phyloP scores from a whole-genome alignment of 2,113 vertebrate species.

The Romanogobio albipinnatus region DNA sequence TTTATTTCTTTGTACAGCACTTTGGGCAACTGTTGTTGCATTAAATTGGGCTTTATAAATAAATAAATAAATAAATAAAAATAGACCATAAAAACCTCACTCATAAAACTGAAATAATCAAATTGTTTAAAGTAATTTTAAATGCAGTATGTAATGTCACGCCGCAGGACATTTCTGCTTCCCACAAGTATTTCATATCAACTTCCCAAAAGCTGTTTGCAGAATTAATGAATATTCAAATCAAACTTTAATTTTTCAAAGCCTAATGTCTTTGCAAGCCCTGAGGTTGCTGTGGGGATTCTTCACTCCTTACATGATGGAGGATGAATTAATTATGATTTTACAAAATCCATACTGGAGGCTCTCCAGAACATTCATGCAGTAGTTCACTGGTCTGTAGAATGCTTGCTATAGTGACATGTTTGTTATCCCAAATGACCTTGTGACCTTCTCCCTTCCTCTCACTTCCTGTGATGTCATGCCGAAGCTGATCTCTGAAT shows the following conservation, averaged over 20 bases:
- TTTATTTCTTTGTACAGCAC: too few species aligned
- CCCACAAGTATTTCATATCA: not conserved
- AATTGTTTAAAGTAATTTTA: not conserved
- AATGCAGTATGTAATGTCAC: not conserved
- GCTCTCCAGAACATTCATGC: not conserved
- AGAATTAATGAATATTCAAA: slow-evolving; percentile 5
- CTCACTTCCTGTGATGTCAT: slow-evolving; percentile 32
- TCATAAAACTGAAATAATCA: too few species aligned
- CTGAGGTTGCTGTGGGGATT: not conserved
- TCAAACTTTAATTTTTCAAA: not conserved
- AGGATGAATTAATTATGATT: not conserved
- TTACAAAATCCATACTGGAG: not conserved
- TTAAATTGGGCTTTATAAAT: too few species aligned
- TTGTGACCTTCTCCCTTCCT: not conserved
- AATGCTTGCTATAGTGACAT: not conserved
- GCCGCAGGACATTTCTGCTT: not conserved
- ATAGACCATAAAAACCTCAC: too few species aligned
- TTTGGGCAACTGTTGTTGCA: too few species aligned
- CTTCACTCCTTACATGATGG: not conserved
- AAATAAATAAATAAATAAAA: too few species aligned
- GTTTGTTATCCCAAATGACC: slow-evolving; percentile 1
- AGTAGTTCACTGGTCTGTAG: not conserved
- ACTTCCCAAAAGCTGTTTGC: not conserved
- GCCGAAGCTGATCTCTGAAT: slow-evolving; percentile 6
- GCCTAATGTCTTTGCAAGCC: not conserved